Percentiles rank a stretch among this genome's conserved stretches.
phyloP scores from a whole-genome alignment of 1,140 invertebrate species.

The Sitodiplosis mosellana region DNA sequence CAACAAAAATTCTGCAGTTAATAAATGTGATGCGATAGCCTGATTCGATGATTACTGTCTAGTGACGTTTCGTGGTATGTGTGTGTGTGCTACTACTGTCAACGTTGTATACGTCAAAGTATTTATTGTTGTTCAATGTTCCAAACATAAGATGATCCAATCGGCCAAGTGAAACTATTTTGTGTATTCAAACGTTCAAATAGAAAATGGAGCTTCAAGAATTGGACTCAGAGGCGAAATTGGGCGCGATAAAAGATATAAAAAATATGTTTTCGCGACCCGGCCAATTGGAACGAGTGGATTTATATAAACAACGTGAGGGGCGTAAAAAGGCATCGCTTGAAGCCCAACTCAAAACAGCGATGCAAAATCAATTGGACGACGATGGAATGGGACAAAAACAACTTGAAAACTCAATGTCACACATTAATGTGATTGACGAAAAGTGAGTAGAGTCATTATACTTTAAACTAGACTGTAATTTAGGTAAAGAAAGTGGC shows the following conservation, averaged over 20 bases:
- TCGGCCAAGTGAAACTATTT: no score
- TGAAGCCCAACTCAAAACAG: slow-evolving; percentile 93
- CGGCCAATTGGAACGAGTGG: slow-evolving; percentile 85
- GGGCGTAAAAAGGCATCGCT: slow-evolving; percentile 70
- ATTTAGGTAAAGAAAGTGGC: slow-evolving; percentile 19
- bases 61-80: no score
- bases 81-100: no score
- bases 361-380: slow-evolving; percentile 94
- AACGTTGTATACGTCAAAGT: no score
- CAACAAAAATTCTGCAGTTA: no score
- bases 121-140: no score
- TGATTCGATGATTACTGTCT: no score
- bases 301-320: slow-evolving; percentile 13
- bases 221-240: slow-evolving; percentile 67
- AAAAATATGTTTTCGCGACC: slow-evolving; percentile 86
- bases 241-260: slow-evolving; percentile 73
- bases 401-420: slow-evolving; percentile 64
- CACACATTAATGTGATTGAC: slow-evolving; percentile 67
- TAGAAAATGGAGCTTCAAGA: slow-evolving; percentile 55
- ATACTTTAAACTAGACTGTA: background rate
- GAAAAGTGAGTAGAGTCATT: slow-evolving; percentile 19
- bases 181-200: no score
- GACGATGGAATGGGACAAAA: slow-evolving; percentile 86
- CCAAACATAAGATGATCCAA: no score
- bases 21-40: no score